These are phyloP conservation scores for Drosophila cognata DNA, from an alignment of 2,888 invertebrate species.

Conservation along the genomic window DNA sequence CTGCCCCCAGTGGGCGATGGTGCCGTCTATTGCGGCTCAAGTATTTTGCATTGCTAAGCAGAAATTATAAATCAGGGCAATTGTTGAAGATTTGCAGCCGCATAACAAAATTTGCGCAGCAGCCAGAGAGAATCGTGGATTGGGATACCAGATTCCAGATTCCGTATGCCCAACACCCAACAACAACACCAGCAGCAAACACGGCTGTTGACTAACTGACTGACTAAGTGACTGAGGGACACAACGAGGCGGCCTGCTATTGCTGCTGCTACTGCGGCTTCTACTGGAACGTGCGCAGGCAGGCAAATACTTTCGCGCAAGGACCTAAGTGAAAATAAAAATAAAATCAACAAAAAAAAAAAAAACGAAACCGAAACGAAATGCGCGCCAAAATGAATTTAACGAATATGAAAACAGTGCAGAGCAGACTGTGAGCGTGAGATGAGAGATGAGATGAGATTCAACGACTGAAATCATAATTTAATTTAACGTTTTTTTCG, in stretches of 20 bases:
- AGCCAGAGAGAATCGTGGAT: slow-evolving; percentile 27
- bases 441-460: slow-evolving; percentile 12
- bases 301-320: slow-evolving; percentile 64
- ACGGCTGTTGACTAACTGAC: slow-evolving; percentile 72
- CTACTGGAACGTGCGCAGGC: slow-evolving; percentile 56
- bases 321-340: slow-evolving; percentile 54
- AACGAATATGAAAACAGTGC: slow-evolving; percentile 65
- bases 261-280: neutral
- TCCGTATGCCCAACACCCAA: slow-evolving; percentile 32
- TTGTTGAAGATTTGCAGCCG: slow-evolving; percentile 82
- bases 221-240: slow-evolving; percentile 63
- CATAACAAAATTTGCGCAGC: slow-evolving; percentile 71
- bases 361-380: slow-evolving; percentile 13
- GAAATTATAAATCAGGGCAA: slow-evolving; percentile 83
- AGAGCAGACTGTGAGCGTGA: neutral
- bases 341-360: slow-evolving; percentile 32
- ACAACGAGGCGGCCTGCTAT: slow-evolving; percentile 7
- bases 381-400: slow-evolving; percentile 66
- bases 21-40: slow-evolving; percentile 74
- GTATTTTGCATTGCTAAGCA: slow-evolving; percentile 82
- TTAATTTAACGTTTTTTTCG: slow-evolving; percentile 79
- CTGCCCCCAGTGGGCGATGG: neutral
- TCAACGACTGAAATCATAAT: slow-evolving; percentile 74
- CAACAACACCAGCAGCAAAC: slow-evolving; percentile 14
- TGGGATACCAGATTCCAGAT: slow-evolving; percentile 38